Conservation (phyloP, 1,140 invertebrate genomes). For the Anoplolepis gracilipes region DNA sequence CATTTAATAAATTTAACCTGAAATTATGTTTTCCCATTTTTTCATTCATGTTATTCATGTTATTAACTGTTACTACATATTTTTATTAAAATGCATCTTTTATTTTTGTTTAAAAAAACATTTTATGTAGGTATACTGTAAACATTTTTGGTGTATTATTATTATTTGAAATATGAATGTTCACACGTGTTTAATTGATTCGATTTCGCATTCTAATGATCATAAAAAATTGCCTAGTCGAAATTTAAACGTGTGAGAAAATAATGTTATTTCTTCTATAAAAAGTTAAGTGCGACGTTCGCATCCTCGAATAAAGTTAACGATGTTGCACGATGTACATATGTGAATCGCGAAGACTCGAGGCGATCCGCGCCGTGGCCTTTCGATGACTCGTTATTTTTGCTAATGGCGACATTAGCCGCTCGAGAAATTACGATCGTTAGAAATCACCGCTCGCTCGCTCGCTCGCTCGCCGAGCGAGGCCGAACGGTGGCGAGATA, state of each 20-base stretch:
- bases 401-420: conserved; percentile 37
- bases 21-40: neutral
- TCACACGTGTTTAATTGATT: neutral
- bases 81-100: neutral
- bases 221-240: neutral
- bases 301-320: neutral
- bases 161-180: neutral
- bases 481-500: neutral
- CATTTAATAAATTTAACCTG: neutral
- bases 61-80: neutral
- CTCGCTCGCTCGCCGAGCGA: neutral
- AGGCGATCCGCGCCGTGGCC: neutral
- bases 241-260: neutral
- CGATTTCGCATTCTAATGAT: neutral
- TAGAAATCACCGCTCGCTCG: conserved; percentile 22
- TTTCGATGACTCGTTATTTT: conserved; percentile 42
- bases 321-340: neutral
- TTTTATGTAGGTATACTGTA: neutral
- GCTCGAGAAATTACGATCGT: conserved; percentile 32
- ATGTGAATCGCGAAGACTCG: neutral
- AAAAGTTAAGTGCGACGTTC: neutral
- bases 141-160: neutral
- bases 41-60: neutral
- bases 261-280: neutral
- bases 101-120: neutral